A percentile compares a stretch with the other conserved stretches of the same genome.
phyloP scores from a whole-genome alignment of 2,113 vertebrate species.

The Calidris pygmaea region DNA sequence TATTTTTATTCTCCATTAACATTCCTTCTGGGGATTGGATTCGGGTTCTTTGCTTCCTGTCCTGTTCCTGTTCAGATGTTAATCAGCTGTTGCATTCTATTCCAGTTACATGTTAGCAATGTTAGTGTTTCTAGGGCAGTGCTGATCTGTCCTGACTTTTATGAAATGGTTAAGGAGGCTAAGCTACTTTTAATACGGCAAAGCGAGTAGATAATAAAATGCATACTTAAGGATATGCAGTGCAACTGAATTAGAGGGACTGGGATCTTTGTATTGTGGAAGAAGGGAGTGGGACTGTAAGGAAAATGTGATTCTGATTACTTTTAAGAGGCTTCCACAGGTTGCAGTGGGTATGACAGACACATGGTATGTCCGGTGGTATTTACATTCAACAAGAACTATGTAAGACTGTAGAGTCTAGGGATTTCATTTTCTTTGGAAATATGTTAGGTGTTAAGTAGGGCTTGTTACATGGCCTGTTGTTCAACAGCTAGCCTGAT shows the following conservation, averaged over 20 bases:
- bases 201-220: background rate
- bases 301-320: background rate
- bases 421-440: constrained; percentile 19
- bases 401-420: background rate
- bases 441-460: constrained; percentile 39
- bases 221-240: background rate
- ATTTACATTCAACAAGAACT: constrained; percentile 6
- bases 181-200: background rate
- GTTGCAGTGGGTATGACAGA: background rate
- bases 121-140: background rate
- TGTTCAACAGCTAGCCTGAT: constrained; percentile 29
- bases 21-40: constrained; percentile 51
- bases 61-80: constrained; percentile 26
- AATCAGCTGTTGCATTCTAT: constrained; percentile 47
- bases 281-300: background rate
- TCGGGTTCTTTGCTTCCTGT: constrained; percentile 31
- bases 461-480: background rate
- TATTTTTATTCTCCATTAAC: constrained; percentile 67
- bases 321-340: background rate
- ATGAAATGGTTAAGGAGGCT: background rate
- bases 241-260: background rate
- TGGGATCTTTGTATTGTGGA: background rate
- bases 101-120: background rate
- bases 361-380: background rate
- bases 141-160: background rate